Conservation (phyloP, 2,797 vertebrate species). For the Lepus oiostolus region DNA sequence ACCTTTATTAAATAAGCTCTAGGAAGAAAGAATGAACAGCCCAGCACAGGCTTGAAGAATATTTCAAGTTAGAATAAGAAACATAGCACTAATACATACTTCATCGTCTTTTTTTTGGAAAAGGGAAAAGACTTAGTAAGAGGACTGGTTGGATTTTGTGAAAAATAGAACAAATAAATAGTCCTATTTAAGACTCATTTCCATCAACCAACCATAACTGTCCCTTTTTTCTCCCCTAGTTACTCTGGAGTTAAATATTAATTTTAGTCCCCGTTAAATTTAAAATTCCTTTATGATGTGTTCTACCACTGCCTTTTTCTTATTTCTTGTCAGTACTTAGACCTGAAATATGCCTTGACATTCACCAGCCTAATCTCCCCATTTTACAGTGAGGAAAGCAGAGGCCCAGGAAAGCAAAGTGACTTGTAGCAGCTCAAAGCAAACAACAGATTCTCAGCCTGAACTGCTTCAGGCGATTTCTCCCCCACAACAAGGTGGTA, state of each 20-base stretch:
- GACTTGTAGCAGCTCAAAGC: neutral
- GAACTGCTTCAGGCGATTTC: neutral
- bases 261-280: conserved; percentile 2
- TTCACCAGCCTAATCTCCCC: neutral
- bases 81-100: conserved; percentile 6
- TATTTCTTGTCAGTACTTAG: conserved; percentile 39
- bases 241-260: conserved; percentile 60
- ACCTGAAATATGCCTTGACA: conserved; percentile 1
- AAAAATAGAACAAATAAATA: conserved; percentile 34
- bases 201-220: neutral
- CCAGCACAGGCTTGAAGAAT: neutral
- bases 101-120: conserved; percentile 24
- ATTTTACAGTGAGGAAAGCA: conserved; percentile 25
- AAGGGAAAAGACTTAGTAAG: neutral
- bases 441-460: neutral
- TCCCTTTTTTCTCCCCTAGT: conserved; percentile 16
- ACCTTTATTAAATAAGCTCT: conserved; percentile 70
- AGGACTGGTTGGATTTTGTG: neutral
- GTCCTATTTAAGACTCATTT: conserved; percentile 46
- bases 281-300: conserved; percentile 55
- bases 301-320: neutral
- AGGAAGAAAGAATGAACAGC: neutral
- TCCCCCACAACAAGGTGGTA: neutral
- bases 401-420: conserved; percentile 31
- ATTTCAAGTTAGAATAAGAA: conserved; percentile 65